Base-by-base conservation (phyloP, 2,888 invertebrate species). In the Punctoribates punctum region DNA sequence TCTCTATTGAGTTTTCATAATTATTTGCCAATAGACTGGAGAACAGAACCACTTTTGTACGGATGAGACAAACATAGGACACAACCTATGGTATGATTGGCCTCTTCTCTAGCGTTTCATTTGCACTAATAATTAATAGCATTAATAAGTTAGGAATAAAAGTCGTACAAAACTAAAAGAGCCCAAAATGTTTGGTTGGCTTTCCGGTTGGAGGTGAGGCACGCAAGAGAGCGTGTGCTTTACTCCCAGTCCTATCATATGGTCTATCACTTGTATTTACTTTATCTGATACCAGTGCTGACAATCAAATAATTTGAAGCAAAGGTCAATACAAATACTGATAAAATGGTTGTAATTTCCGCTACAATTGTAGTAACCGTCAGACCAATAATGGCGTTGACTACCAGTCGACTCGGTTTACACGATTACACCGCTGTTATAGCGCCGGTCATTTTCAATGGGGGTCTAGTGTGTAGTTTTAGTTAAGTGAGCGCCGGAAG, bases 271-370 rank as follows among this genome's bases (percentile, higher is more conserved):
- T n/a, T 72, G 46, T 72, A 72, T 72, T 72, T 34, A 15, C 34
- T 13, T 42, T 42, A 42, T 42, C 1, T 15, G 48, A 72, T 67
- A 27, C 38, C 38, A 20, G 72, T 48, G 46, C 48, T 72, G 72
- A 72, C 48, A 23, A 72, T 25, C 25, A 72, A 72, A 72, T 72
- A 72, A 46, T 48, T 42, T 13, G 27, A 46, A 23, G 38, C 23
- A 72, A 25, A 72, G 72, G 72, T 72, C 48, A 72, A 72, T 72
- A 46, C 27, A 48, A 72, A 72, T 25, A 72, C 20, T 72, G 72
- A 72, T 72, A 72, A 48, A 72, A 72, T 72, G 72, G 17, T 72
- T 72, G 72, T 72, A 72, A 72, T 72, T 72, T 72, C 72, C 72
- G 65, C 38, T 72, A 48, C 72, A 72, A 72, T 72, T 72, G 25